A percentile compares a stretch with the other conserved stretches of the same genome.
Conservation (phyloP, 2,113 vertebrate genomes). For the Perccottus glenii region DNA sequence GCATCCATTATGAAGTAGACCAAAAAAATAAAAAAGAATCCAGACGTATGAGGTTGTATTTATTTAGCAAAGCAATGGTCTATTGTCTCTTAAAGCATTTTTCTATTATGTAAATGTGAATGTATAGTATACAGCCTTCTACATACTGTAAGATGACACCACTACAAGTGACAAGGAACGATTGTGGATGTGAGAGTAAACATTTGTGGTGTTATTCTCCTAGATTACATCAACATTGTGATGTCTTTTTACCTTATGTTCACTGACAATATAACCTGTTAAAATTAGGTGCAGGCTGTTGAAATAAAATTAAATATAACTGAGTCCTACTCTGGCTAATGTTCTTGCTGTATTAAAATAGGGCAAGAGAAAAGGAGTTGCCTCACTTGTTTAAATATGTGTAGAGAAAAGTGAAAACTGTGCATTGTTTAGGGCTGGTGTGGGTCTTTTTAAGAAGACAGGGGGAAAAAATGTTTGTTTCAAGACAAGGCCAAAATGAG, state of each 20-base stretch:
- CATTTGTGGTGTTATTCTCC: conserved; percentile 39
- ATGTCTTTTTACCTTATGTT: conserved; percentile 19
- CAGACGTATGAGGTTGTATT: conserved; percentile 16
- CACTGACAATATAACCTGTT: conserved; percentile 16
- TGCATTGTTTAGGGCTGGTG: conserved; percentile 32
- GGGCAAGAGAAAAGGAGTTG: conserved; percentile 2
- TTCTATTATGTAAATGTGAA: conserved; percentile 48
- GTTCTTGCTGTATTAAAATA: conserved; percentile 10
- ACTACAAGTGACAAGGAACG: conserved; percentile 23
- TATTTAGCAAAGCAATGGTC: conserved; percentile 19
- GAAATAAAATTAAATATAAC: neutral
- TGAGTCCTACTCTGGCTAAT: conserved; percentile 30
- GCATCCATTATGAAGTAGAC: conserved; percentile 20
- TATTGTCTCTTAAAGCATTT: conserved; percentile 44
- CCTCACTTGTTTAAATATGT: conserved; percentile 11
- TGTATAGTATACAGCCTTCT: conserved; percentile 29
- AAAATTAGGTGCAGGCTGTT: conserved; percentile 14
- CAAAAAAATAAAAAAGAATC: conserved; percentile 28
- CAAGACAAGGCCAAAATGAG: conserved; percentile 26
- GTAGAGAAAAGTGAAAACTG: conserved; percentile 32
- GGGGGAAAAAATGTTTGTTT: conserved; percentile 22
- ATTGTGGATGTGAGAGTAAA: conserved; percentile 42
- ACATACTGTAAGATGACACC: conserved; percentile 40
- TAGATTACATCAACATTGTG: conserved; percentile 31
- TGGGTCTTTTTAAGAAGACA: conserved; percentile 28